Base-by-base conservation (phyloP, 2,888 invertebrate genomes). In the Andrena haemorrhoa region DNA sequence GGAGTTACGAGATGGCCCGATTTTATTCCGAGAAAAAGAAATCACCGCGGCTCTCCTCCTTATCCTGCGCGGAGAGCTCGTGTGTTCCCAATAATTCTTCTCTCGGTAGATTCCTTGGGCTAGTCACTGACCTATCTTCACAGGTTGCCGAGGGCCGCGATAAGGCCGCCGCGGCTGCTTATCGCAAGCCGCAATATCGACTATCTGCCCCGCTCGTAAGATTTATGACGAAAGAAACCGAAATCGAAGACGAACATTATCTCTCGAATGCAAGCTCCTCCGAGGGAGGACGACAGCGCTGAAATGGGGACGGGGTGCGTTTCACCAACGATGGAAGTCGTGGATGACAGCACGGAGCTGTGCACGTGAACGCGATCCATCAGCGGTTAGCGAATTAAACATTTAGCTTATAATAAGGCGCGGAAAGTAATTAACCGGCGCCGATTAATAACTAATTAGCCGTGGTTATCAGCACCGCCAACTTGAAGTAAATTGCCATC, bases 121-220 rank as follows among this genome's bases (percentile, higher is more conserved):
- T 41, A 68, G 53, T 73, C 47, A 78, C 68, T 87, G 85, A 83
- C 71, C 83, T 78, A 78, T 85, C 80, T 65, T 71, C 41, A 8
- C 81, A 61, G 60, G 75, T 47, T 77, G 47, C 26, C 63, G 56
- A 56, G 56, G 10, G 31, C 66, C 51, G 66, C 56, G 84, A 85
- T 85, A 82, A 86, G 75, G 47, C 73, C 51, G 66, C 73, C 51
- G 68, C 74, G 78, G 75, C 53, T 72, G 79, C 74, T 86, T 83
- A 83, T 89, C 83, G 74, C 75, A 7, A 7, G 60, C 82, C 53
- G 76, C 77, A 84, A 81, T 82, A 86, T 85, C 83, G 81, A 86
- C 89, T 86, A 86, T 86, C 82, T 82, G 77, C 68, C 75, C 68
- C 7, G 4, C 60, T 26, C 51, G 31, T 29, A 51, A 87, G 77